A percentile compares a stretch with the other conserved stretches of the same genome.
These are phyloP conservation scores for Polylopha cassiicola DNA, from an alignment of 2,888 invertebrate species.

Conservation along the genomic window DNA sequence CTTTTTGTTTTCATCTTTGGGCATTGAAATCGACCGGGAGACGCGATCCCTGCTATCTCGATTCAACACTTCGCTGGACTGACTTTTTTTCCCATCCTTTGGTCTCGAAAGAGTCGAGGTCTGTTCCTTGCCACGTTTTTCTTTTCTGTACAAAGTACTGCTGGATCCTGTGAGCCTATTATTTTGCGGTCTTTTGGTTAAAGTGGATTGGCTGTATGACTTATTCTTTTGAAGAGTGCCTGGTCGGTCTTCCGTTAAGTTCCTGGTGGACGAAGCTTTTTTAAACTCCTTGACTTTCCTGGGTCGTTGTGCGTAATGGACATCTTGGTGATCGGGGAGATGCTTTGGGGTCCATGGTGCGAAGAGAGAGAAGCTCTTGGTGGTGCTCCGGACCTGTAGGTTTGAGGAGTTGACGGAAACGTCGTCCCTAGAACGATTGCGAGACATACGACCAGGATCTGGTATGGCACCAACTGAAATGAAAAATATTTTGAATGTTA, in stretches of 20 bases:
- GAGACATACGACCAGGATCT: conserved; percentile 79
- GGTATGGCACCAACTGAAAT: conserved; percentile 88
- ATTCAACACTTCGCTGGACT: conserved; percentile 80
- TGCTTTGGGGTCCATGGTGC: conserved; percentile 91
- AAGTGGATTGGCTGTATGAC: conserved; percentile 65
- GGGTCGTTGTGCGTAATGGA: conserved; percentile 85
- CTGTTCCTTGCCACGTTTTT: conserved; percentile 56
- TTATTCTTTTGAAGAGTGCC: conserved; percentile 66
- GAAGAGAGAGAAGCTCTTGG: conserved; percentile 87
- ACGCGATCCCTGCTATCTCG: conserved; percentile 71
- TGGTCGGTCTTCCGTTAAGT: conserved; percentile 46
- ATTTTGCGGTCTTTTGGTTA: conserved; percentile 52
- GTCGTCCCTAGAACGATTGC: conserved; percentile 85
- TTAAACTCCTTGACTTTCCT: conserved; percentile 51
- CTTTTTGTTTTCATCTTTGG: conserved; percentile 82
- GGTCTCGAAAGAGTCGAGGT: conserved; percentile 58
- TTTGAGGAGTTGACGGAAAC: conserved; percentile 80
- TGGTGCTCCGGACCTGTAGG: conserved; percentile 83
- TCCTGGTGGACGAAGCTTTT: conserved; percentile 69
- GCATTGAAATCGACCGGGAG: conserved; percentile 83
- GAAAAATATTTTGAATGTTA: neutral
- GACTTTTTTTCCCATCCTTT: conserved; percentile 67
- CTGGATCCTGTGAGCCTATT: conserved; percentile 59
- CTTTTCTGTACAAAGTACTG: conserved; percentile 61
- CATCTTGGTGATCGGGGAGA: conserved; percentile 84